Evolutionary conservation across 2,113 vertebrate species (phyloP).

Genomic region (Entosphenus tridentatus): DNA sequence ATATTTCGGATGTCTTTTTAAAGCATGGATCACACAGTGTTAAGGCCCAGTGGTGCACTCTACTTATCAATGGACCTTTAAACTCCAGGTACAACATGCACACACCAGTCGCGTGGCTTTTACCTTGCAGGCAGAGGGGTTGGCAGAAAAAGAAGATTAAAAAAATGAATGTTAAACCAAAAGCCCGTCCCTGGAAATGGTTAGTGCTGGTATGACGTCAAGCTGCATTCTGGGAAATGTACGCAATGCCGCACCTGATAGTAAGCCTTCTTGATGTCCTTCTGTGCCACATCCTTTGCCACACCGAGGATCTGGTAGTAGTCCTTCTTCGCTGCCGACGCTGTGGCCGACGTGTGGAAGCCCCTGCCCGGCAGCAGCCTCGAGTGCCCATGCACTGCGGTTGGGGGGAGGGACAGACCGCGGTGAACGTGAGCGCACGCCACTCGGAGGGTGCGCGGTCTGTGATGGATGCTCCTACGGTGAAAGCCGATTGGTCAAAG

Average conservation of each 20-base stretch:
- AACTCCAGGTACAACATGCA: too few species aligned
- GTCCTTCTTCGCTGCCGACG: conserved; percentile 38
- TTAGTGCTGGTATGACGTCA: too few species aligned
- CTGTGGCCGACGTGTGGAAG: conserved; percentile 37
- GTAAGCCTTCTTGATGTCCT: conserved; percentile 95
- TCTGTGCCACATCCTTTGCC: conserved; percentile 49
- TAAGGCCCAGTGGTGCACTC: too few species aligned
- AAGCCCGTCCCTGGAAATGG: too few species aligned
- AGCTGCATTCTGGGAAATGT: too few species aligned
- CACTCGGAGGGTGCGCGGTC: neutral
- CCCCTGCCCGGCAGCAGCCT: conserved; percentile 19
- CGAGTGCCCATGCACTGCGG: conserved; percentile 8
- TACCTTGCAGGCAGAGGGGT: too few species aligned
- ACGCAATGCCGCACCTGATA: conserved; percentile 45
- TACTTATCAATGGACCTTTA: too few species aligned
- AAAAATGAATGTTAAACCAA: too few species aligned
- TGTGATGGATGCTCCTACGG: neutral
- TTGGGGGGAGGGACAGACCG: neutral
- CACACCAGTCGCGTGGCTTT: too few species aligned
- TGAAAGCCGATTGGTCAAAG: conserved; percentile 5
- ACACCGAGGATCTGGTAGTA: conserved; percentile 74
- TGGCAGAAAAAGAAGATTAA: too few species aligned
- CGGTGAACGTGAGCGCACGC: neutral
- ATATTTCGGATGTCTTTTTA: too few species aligned
- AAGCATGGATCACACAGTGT: too few species aligned